Base-by-base conservation (phyloP, 2,113 vertebrate genomes). In the Nyctereutes procyonoides region DNA sequence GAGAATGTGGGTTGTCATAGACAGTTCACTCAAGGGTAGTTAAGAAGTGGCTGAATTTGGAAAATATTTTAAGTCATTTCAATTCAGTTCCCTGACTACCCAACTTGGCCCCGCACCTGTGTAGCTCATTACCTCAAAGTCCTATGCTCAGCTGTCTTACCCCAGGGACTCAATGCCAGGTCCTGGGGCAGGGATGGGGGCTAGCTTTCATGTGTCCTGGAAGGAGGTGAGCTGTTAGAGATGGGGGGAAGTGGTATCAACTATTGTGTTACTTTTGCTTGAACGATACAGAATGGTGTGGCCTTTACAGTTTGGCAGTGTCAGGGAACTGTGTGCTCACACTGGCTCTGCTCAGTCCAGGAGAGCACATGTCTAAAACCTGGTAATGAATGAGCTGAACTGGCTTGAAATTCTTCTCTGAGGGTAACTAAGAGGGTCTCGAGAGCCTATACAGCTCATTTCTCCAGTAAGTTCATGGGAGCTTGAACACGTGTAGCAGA, bases 31-130 rank as follows among this genome's bases (percentile, higher is more conserved):
- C 88, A 98, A 92, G 65, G 71, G 85, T 95, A 94, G 95, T 88
- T 97, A 92, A 92, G 90, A 87, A 92, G 76, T 90, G 88, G 93
- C 85, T 96, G 90, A 85, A 97, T 96, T 97, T 95, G 87, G 85
- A 97, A 94, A 97, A 95, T 96, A 97, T 95, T 97, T 98, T 97
- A 24, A 43, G 95, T 97, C 76, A 86, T 95, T 97, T 96, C 38
- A 26, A 17, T 92, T 92, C 93, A 95, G 58, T 71, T 96, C 71
- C 80, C 92, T 93, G 38, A 96, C 94, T n/a, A 94, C 20, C 95
- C 58, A 90, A 74, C 88, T 97, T 96, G 95, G 76, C 96, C n/a
- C 32, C 82, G 60, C 90, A 96, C 38, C 76, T 88, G 48, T 53
- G 80, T 55, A 88, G 84, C 81, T 98, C 90, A 93, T 98, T 96